Percentiles rank a stretch among this genome's conserved stretches.
Evolutionary conservation across 2,113 vertebrate species (phyloP).

Genomic region (Ophthalmotilapia sp.): DNA sequence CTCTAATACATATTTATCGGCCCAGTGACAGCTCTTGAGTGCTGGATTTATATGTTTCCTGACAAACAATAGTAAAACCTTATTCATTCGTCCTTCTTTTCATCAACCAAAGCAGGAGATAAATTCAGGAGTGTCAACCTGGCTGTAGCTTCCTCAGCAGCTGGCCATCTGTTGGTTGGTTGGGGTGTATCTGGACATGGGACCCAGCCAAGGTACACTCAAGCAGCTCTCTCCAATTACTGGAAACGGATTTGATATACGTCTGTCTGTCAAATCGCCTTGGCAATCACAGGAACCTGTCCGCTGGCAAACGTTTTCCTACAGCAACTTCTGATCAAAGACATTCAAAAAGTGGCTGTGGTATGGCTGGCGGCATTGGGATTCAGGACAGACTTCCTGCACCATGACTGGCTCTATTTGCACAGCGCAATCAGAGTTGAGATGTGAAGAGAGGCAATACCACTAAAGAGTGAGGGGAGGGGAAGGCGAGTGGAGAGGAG

Average conservation of each 20-base stretch:
- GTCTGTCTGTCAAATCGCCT: constrained; percentile 43
- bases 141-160: not conserved
- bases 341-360: constrained; percentile 33
- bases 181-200: not conserved
- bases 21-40: constrained; percentile 28
- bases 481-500: not conserved
- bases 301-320: constrained; percentile 27
- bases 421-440: constrained; percentile 43
- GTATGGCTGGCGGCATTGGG: constrained; percentile 42
- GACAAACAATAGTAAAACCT: constrained; percentile 59
- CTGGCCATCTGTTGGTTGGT: constrained; percentile 15
- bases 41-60: constrained; percentile 54
- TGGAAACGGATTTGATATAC: constrained; percentile 36
- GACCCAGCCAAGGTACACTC: not conserved
- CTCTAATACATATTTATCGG: constrained; percentile 62
- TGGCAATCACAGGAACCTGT: constrained; percentile 35
- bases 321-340: constrained; percentile 57
- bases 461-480: constrained; percentile 27
- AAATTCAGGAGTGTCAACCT: constrained; percentile 21
- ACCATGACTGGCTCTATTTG: constrained; percentile 46
- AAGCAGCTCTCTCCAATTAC: constrained; percentile 18
- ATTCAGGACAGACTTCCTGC: constrained; percentile 49
- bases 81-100: constrained; percentile 29
- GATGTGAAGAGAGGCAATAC: constrained; percentile 47
- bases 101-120: constrained; percentile 39